Percentiles rank a stretch among this genome's conserved stretches.
Evolutionary conservation across 1,140 invertebrate species (phyloP).

Genomic region (Acromyrmex echinatior): DNA sequence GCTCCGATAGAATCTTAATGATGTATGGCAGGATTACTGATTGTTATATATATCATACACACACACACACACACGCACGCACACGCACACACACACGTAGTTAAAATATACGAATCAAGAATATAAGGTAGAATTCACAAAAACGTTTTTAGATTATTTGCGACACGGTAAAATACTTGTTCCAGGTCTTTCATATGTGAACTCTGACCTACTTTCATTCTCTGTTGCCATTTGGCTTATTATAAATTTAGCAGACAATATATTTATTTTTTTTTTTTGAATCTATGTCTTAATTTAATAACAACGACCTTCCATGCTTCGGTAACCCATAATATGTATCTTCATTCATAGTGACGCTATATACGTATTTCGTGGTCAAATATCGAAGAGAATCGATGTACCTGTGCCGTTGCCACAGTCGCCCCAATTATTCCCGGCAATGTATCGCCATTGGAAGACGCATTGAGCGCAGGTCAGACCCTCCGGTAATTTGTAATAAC

Average conservation of each 20-base stretch:
- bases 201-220: not conserved
- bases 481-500: conserved; percentile 90
- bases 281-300: not conserved
- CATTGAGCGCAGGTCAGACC: conserved; percentile 92
- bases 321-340: not conserved
- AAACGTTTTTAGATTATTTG: not conserved
- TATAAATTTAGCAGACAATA: conserved; percentile 4
- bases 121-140: not conserved
- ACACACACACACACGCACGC: not conserved
- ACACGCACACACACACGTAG: not conserved
- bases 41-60: not conserved
- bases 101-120: conserved; percentile 1
- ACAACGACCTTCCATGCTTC: not conserved
- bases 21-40: not conserved
- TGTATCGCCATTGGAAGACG: conserved; percentile 93
- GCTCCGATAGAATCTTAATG: conserved; percentile 48
- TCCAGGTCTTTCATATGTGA: not conserved
- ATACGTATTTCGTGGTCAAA: not conserved
- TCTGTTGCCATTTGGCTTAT: not conserved
- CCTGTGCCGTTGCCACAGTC: conserved; percentile 90
- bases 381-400: conserved; percentile 51
- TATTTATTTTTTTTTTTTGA: conserved; percentile 5
- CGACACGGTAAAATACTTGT: not conserved
- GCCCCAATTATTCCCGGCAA: conserved; percentile 94
- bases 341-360: not conserved